Conservation (phyloP, 2,113 vertebrate genomes). For the Phalacrocorax aristotelis region DNA sequence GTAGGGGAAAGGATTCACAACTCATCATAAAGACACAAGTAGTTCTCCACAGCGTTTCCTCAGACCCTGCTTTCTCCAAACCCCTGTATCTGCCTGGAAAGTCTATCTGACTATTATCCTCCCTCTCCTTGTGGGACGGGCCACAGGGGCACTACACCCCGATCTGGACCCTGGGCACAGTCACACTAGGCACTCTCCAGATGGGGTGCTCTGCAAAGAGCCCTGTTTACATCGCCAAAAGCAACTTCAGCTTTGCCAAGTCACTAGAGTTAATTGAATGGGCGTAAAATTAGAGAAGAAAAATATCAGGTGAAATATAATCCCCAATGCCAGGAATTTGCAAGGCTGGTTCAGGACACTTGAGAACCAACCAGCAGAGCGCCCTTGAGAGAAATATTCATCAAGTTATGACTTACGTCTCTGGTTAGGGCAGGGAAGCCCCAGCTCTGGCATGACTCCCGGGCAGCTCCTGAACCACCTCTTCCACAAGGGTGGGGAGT, state of each 20-base stretch:
- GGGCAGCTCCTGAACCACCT: neutral
- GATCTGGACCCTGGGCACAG: neutral
- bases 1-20: neutral
- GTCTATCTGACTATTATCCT: neutral
- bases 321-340: neutral
- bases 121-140: fast-evolving
- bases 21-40: neutral
- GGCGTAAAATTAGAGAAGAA: neutral
- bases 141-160: fast-evolving
- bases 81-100: fast-evolving
- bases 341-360: neutral
- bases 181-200: neutral
- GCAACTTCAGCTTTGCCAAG: neutral
- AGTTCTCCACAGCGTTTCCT: neutral
- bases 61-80: neutral
- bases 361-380: neutral
- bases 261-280: neutral
- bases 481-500: too few relatives aligned
- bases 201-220: neutral
- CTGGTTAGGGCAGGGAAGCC: neutral
- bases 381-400: neutral
- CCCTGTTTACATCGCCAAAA: neutral
- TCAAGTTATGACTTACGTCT: fast-evolving
- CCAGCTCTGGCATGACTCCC: fast-evolving
- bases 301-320: neutral